Evolutionary conservation across 1,140 invertebrate genomes (phyloP), one percentile per base, ranked within the genome.

Genomic region (Achatina immaculata): DNA sequence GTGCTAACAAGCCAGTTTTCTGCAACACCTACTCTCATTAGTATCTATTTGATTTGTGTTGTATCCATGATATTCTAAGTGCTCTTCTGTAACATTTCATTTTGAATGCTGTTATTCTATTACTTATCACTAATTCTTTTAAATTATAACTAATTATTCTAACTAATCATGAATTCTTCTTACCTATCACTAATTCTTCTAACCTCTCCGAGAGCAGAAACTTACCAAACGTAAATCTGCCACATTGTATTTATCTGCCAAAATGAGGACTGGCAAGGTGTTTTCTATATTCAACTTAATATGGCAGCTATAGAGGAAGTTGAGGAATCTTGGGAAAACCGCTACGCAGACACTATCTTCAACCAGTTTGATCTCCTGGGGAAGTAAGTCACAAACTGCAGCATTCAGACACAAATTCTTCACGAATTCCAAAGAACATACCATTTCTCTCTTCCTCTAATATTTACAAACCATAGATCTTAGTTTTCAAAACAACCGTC

Each of bases 201-300:
- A 16, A n/a, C 14, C 14, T 14, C n/a, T n/a, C n/a, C n/a, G n/a
- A n/a, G n/a, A n/a, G n/a, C n/a, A n/a, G n/a, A 11, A 6, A 62
- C 58, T 45, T 62, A 78, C 91, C 73, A 88, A 90, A 36, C 88
- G 86, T n/a, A 92, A 83, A 69, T 91, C 90, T 24, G 82, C 79
- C 11, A 92, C 90, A 84, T 91, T 91, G 82, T 92, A 92, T 78
- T 92, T 92, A 83, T 92, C 91, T 24, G 91, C 91, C 65, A 92
- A 83, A 42, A 92, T 87, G 0, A 92, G 82, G 0, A 92, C 82
- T 11, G 91, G 91, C 34, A 92, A 82, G 14, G 88, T 90, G 81
- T 91, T 92, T 28, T 91, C 89, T 11, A 87, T 84, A 81, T 91
- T 89, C 28, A 92, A 83, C 48, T 89, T 88, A 62, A 92, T 87